Conservation (phyloP, 2,113 vertebrate genomes). For the Chlorodrepanis virens region DNA sequence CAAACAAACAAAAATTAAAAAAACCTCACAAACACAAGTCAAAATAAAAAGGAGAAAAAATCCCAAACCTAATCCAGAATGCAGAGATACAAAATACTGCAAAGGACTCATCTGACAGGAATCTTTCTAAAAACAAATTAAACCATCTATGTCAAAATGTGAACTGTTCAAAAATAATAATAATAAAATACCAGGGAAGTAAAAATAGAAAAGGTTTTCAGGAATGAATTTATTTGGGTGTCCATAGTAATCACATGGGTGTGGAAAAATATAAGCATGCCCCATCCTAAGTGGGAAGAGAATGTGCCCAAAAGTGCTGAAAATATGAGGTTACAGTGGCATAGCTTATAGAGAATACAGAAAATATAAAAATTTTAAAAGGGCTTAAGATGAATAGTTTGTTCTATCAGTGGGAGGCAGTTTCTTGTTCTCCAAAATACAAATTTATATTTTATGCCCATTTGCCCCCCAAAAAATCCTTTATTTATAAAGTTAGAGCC, state of each 20-base stretch:
- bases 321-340: background rate
- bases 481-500: accelerated
- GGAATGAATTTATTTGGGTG: background rate
- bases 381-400: background rate
- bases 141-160: background rate
- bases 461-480: background rate
- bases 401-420: accelerated
- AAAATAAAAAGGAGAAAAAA: background rate
- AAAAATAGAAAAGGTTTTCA: background rate
- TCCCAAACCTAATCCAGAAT: background rate
- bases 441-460: background rate
- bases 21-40: background rate
- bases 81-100: background rate
- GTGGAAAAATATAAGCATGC: background rate
- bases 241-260: accelerated
- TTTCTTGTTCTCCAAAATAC: background rate
- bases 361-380: background rate
- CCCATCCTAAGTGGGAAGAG: background rate
- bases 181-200: background rate
- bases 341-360: background rate
- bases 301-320: background rate
- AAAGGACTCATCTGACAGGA: background rate
- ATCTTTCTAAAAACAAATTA: background rate
- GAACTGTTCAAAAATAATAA: background rate
- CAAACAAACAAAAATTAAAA: background rate